Base-by-base conservation (phyloP, 2,888 invertebrate genomes). In the Trachelus iudaicus region DNA sequence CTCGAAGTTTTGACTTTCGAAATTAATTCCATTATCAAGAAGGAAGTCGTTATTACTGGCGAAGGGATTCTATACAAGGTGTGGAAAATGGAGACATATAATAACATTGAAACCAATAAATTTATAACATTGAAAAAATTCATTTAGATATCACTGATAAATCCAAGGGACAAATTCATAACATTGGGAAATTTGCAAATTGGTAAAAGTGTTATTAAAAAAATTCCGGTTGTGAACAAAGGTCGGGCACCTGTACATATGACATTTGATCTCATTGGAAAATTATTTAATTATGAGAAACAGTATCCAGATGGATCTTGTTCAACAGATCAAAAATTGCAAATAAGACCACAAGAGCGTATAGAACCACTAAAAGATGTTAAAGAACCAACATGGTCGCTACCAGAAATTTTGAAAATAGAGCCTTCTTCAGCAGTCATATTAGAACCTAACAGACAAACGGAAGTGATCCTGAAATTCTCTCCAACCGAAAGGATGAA, bases 171-270 rank as follows among this genome's bases (percentile, higher is more conserved):
- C 78, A 92, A 91, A 83, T 87, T 89, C 33, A 82, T 93, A 40
- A 88, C 92, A 83, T 87, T 93, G 34, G 92, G 92, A 4, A 85
- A 80, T 40, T 69, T 88, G 1, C 76, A 86, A 33, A 91, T 94
- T 0, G 94, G 94, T 0, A 92, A 93, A 80, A 92, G 91, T 69
- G 92, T 92, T 30, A 90, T 92, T 30, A 93, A 93, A 76, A 92
- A 92, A 77, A 92, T 95, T 76, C 92, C 93, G 80, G 93, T 95
- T n/a, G 91, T 93, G 85, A 95, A 95, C 84, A 92, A 93, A 78
- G 93, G 94, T 78, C 92, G 93, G 84, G 92, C 93, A 69, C 85
- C 93, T 3, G 92, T 94, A n/a, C 92, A 93, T n/a, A 92, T 94
- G 0, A 89, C 86, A 75, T 93, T 94, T 80, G 92, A 93, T 85